Evolutionary conservation across 53 echinoderm and acorn worm genomes (phyloP).

Genomic region (Luidia sarsii): DNA sequence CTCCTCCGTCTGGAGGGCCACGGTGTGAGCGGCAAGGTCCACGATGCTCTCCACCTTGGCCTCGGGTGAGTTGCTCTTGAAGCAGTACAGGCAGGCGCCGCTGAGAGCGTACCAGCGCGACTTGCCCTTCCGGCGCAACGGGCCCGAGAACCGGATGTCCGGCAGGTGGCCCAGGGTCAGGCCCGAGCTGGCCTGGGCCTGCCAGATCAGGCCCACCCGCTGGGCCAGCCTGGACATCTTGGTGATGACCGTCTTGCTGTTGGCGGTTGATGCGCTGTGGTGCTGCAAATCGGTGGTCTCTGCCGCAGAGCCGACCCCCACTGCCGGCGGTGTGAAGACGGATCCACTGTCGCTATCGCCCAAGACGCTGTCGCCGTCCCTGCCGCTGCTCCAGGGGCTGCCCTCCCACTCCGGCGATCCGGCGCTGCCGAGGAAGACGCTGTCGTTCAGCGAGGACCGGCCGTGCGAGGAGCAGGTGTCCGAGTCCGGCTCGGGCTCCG

Average conservation of each 20-base stretch:
- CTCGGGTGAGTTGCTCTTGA: constrained; percentile 37
- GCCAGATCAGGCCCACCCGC: not conserved
- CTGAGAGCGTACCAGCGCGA: constrained; percentile 32
- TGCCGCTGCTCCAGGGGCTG: not conserved
- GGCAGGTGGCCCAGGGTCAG: constrained; percentile 35
- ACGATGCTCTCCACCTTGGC: constrained; percentile 12
- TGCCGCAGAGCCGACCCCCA: constrained; percentile 8
- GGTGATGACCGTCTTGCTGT: constrained; percentile 25
- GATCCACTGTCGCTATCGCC: constrained; percentile 7
- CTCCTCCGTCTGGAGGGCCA: constrained; percentile 29
- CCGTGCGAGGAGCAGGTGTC: not conserved
- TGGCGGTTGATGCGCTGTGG: not conserved
- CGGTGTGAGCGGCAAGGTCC: constrained; percentile 15
- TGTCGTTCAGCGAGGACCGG: constrained; percentile 28
- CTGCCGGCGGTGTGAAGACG: too few relatives aligned
- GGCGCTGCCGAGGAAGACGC: constrained; percentile 19
- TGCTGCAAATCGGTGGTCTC: not conserved
- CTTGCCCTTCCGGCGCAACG: constrained; percentile 40
- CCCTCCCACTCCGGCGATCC: constrained; percentile 32
- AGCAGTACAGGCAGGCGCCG: constrained; percentile 24
- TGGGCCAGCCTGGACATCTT: constrained; percentile 36
- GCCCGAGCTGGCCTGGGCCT: constrained; percentile 3
- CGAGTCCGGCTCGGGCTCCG: constrained; percentile 5
- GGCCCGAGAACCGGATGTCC: constrained; percentile 25
- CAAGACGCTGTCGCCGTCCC: not conserved